These are phyloP conservation scores for Oedothorax gibbosus DNA, from an alignment of 1,140 invertebrate genomes.

Conservation along the genomic window DNA sequence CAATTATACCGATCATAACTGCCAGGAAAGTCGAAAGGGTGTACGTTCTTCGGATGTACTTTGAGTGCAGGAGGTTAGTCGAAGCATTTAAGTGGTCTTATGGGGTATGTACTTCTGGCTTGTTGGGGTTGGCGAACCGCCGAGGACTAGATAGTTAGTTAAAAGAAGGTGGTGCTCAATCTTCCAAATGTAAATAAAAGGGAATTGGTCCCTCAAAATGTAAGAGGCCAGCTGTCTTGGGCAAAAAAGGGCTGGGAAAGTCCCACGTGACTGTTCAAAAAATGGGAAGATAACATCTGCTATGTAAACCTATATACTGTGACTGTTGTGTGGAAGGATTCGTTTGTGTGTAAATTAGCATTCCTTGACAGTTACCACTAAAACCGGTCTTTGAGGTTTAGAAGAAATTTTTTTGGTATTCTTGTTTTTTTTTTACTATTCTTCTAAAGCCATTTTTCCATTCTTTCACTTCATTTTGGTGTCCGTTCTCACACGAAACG, in stretches of 20 bases:
- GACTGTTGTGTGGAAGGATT: constrained; percentile 54
- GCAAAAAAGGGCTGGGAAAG: constrained; percentile 45
- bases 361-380: constrained; percentile 59
- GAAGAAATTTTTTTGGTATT: constrained; percentile 13
- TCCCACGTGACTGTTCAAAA: constrained; percentile 57
- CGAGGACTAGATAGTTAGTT: constrained; percentile 34
- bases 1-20: too few species aligned
- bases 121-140: constrained; percentile 17
- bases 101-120: background rate
- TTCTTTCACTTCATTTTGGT: constrained; percentile 53
- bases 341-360: constrained; percentile 62
- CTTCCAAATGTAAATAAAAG: constrained; percentile 59
- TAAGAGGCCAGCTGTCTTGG: constrained; percentile 46
- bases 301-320: constrained; percentile 60
- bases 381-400: constrained; percentile 39
- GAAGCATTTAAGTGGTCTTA: too few species aligned
- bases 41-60: too few species aligned
- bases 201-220: constrained; percentile 38
- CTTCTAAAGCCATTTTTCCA: constrained; percentile 23
- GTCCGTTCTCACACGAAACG: constrained; percentile 57
- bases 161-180: constrained; percentile 37
- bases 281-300: constrained; percentile 58
- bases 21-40: too few species aligned
- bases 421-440: constrained; percentile 48
- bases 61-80: too few species aligned